Base-by-base conservation (phyloP, 2,113 vertebrate genomes). In the Phylloscopus trochilus region DNA sequence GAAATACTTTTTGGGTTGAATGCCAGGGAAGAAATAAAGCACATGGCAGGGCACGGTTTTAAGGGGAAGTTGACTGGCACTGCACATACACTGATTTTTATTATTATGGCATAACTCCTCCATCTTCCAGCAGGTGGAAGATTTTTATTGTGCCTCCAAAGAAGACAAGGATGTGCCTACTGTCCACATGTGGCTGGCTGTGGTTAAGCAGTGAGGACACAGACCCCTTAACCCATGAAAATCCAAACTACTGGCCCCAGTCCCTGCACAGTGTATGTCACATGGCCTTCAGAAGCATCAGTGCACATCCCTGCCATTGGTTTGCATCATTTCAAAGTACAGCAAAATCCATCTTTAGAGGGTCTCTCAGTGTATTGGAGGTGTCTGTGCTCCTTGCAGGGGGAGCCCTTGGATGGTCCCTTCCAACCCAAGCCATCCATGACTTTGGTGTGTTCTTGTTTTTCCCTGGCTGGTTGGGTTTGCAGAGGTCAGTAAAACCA, bases 241-340 rank as follows among this genome's bases (percentile, higher is more conserved):
- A 84, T 8, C 35, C 46, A 47, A 84, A 64, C 15, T 68, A 8
- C 28, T n/a, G 52, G 11, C 60, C 55, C 46, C 21, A 23, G 30
- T 24, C 24, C 49, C 7, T 0, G 9, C 18, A 62, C 44, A 6
- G 1, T 0, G 1, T 9, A 5, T 0, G 1, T 19, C 41, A 4
- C 4, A 3, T 21, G 30, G 26, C 67, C 49, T 80, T 56, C 75
- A 69, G 46, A 73, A 76, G n/a, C 3, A 0, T 7, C 67, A 20
- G 9, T 6, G 15, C 8, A 13, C 10, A 9, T 10, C 43, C 41
- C 46, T 64, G 51, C 27, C 0, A 2, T 14, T 51, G 85, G 62
- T 47, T 63, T 5, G 4, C 13, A 9, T 9, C 2, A 3, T 37
- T 72, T 17, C 30, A 41, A 41, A 9, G 7, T 10, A 8, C 0